Evolutionary conservation across 2,113 vertebrate species (phyloP), one percentile per base, ranked within the genome.

Genomic region (Epinephelus moara): DNA sequence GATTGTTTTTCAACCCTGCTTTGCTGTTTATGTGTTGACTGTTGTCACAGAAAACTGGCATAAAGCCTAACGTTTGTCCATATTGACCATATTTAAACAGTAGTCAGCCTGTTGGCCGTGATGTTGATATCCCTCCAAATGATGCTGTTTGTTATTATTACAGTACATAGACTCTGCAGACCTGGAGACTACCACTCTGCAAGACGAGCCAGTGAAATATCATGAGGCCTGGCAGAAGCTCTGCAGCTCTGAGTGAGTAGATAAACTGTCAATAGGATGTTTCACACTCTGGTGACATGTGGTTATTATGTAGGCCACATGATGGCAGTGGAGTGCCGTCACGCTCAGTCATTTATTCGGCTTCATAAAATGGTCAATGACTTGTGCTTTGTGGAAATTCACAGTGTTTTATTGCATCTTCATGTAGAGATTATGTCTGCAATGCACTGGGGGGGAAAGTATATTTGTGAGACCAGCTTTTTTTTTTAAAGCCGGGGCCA

Each of bases 181-280:
- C 91, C 57, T 99, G 95, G 98, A 99, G 92, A 92, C 87, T 0
- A 78, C 87, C 4, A 97, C 96, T 23, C 84, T 97, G 80, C 94
- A 96, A 88, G 96, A 97, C 0, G 98, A 99, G 30, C 98, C 98
- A 0, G 98, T 99, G n/a, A 95, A 97, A 60, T 99, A 99, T 88
- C 98, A 99, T 0, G 97, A 99, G 73, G 98, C 98, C 0, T 99
- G 98, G 98, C 98, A 99, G 91, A 99, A 97, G 62, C 98, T 99
- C 14, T 99, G 98, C 80, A 97, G 96, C 11, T 96, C 98, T 62
- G 91, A 99, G 98, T 99, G 82, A 98, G 97, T 92, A 67, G 37
- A 63, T 42, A 52, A 37, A 56, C 52, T 18, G 1, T 53, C 0
- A 2, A 14, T 59, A 25, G 45, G 2, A 6, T 33, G 66, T 15